Evolutionary conservation across 2,888 invertebrate species (phyloP).

Genomic region (Epinotia demarniana): DNA sequence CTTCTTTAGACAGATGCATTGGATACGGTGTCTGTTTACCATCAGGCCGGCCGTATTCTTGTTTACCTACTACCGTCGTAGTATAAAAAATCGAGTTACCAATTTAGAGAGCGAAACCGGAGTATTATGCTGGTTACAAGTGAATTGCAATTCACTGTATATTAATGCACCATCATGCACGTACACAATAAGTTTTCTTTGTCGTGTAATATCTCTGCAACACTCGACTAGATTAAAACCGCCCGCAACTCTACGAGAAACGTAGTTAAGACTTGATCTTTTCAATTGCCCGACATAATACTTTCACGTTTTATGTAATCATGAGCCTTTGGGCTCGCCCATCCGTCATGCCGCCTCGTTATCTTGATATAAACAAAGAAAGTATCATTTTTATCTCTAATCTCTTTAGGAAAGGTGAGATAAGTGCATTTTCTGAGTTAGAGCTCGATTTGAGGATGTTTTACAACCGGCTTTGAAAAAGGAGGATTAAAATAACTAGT

Average conservation of each 20-base stretch:
- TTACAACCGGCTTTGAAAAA: slow-evolving; percentile 18
- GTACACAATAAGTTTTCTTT: slow-evolving; percentile 50
- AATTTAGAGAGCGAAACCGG: slow-evolving; percentile 41
- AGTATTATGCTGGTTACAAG: slow-evolving; percentile 29
- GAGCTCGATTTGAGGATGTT: slow-evolving; percentile 39
- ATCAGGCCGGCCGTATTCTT: too few relatives aligned
- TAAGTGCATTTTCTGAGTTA: slow-evolving; percentile 52
- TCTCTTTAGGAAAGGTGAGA: slow-evolving; percentile 63
- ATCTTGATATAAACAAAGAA: slow-evolving; percentile 74
- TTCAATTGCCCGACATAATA: slow-evolving; percentile 72
- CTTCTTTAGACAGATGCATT: too few relatives aligned
- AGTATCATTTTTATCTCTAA: slow-evolving; percentile 66
- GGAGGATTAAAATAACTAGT: slow-evolving; percentile 17
- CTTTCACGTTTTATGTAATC: slow-evolving; percentile 78
- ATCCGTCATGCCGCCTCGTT: slow-evolving; percentile 72
- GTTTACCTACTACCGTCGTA: too few relatives aligned
- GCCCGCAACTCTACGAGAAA: slow-evolving; percentile 53
- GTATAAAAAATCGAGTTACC: background rate
- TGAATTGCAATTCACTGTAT: slow-evolving; percentile 39
- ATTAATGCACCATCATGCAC: slow-evolving; percentile 51
- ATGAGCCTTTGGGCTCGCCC: slow-evolving; percentile 70
- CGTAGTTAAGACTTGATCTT: slow-evolving; percentile 64
- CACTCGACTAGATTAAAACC: slow-evolving; percentile 55
- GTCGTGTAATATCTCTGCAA: slow-evolving; percentile 49
- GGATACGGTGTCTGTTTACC: too few relatives aligned